Evolutionary conservation across 2,888 invertebrate genomes (phyloP).

Genomic region (Lucinisca nassula): DNA sequence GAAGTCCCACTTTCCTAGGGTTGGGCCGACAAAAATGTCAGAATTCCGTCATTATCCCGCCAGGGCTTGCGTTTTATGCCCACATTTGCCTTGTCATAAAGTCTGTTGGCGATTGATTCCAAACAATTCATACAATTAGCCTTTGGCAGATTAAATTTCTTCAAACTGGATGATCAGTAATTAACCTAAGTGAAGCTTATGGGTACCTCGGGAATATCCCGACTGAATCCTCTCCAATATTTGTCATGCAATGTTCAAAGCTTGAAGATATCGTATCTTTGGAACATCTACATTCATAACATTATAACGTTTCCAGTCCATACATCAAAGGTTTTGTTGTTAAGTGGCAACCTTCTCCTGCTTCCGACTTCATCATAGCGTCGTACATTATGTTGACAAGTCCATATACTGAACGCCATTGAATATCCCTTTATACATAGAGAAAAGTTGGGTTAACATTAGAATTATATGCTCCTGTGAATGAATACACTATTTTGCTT

Average conservation of each 20-base stretch:
- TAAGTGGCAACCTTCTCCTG: no score
- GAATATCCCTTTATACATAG: no score
- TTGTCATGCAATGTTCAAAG: background rate
- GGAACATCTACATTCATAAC: no score
- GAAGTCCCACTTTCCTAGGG: no score
- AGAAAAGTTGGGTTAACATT: no score
- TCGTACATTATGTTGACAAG: no score
- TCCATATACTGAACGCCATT: no score
- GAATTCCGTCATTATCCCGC: background rate
- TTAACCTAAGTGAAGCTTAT: background rate
- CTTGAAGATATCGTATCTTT: no score
- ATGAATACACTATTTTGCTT: no score
- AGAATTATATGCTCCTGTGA: no score
- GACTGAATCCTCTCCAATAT: background rate
- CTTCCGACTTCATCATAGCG: no score
- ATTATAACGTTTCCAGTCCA: background rate
- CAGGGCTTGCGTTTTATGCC: background rate
- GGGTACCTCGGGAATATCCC: background rate
- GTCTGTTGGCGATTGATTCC: background rate
- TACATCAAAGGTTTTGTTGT: no score
- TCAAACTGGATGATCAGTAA: background rate
- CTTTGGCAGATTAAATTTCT: background rate
- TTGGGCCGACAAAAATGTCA: background rate
- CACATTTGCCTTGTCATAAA: background rate
- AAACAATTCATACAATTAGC: background rate